Evolutionary conservation across 2,888 invertebrate genomes (phyloP), one percentile per base, ranked within the genome.

Genomic region (Trichacis sp.): DNA sequence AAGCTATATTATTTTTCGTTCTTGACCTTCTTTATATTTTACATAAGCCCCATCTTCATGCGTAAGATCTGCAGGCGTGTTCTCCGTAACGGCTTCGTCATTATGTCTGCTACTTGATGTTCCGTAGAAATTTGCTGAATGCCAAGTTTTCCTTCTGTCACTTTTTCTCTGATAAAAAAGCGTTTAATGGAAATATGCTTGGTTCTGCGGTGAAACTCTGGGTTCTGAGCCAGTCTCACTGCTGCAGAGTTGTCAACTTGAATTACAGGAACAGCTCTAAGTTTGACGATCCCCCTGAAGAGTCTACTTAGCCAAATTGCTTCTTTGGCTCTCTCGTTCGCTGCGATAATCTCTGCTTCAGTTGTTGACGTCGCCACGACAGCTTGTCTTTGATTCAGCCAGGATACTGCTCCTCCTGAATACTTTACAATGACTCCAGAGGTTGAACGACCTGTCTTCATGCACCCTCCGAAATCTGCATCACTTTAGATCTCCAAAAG

Each of bases 391-490:
- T 68, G 46, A 46, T 55, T 64, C 12, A 69, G 45, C 75, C 76
- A 78, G 1, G 72, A 70, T 33, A 78, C 69, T 5, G 73, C 70
- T 19, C 73, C 75, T 15, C 73, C 75, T 24, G 75, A 55, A 50
- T 68, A 70, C 14, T 46, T 62, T 5, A 70, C 59, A 1, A 76
- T 55, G 0, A 73, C 58, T 11, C 74, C 78, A 30, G 76, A 69
- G 9, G 75, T 78, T 49, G 74, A 78, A n/a, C 79, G 67, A 6
- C 77, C 72, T 15, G 77, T 77, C 29, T 55, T 70, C 20, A 47
- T 29, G 29, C 77, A 76, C 3, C 77, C 76, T 40, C 75, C 80
- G 62, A 76, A 81, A 68, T 84, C 79, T 29, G 80, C 77, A 72
- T 83, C 78, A 20, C 77, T 80, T 19, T 49, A 69, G 36, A 50